These are phyloP conservation scores for Heterodera schachtii DNA, from an alignment of 1,140 invertebrate genomes.

Conservation along the genomic window DNA sequence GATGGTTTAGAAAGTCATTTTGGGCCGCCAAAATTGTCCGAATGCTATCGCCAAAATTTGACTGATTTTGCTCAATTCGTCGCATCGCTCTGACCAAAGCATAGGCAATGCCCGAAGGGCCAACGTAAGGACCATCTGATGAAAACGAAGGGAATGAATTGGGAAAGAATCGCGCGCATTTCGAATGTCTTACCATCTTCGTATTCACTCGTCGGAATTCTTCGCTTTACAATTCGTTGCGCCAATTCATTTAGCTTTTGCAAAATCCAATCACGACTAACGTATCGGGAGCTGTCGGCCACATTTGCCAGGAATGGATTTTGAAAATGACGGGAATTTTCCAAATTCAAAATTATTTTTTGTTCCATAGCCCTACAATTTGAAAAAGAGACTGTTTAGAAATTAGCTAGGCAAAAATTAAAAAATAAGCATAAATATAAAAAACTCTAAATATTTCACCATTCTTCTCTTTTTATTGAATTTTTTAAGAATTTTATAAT, in stretches of 20 bases:
- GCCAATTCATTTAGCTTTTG: background rate
- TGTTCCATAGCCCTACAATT: background rate
- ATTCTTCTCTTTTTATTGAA: too few relatives aligned
- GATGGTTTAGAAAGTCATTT: background rate
- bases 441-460: too few relatives aligned
- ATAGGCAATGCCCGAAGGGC: slow-evolving; percentile 32
- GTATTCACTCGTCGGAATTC: background rate
- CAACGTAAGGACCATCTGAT: slow-evolving; percentile 39
- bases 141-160: background rate
- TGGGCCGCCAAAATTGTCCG: slow-evolving; percentile 6
- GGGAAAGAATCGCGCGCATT: background rate
- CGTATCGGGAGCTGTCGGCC: background rate
- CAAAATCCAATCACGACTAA: slow-evolving; percentile 19
- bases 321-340: slow-evolving; percentile 2
- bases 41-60: slow-evolving; percentile 27
- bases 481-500: too few relatives aligned
- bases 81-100: slow-evolving; percentile 23
- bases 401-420: too few relatives aligned
- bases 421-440: too few relatives aligned
- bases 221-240: background rate
- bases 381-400: background rate
- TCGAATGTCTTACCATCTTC: slow-evolving; percentile 9
- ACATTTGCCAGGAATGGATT: slow-evolving; percentile 17
- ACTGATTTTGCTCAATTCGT: background rate
- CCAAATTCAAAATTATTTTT: background rate